Evolutionary conservation across 2,888 invertebrate genomes (phyloP), one percentile per base, ranked within the genome.

Genomic region (Cryptophagus acutangulus): DNA sequence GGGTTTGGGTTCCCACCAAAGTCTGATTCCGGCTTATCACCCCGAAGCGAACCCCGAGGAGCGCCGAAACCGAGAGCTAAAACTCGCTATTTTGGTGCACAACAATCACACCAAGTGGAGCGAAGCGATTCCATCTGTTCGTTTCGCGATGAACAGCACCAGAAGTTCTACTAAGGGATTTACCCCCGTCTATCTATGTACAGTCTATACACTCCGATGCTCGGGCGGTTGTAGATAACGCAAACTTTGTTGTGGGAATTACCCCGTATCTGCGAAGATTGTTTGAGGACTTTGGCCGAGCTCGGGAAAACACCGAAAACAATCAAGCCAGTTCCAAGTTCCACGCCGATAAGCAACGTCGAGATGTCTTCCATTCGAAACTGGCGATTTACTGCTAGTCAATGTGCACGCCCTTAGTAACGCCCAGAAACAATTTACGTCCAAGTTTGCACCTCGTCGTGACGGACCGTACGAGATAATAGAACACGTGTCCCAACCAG

Each of bases 81-180:
- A 63, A 20, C 36, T 63, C 1, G 47, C 49, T 0, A 57, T 63
- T 2, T 39, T 56, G 2, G 54, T 54, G 0, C 46, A 51, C 1
- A 48, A 54, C 3, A 20, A 60, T 4, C 63, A 65, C 2, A 24
- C 24, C 13, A 1, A n/a, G n/a, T 66, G 62, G 61, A 58, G 43
- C 2, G 51, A 54, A 1, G 41, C 55, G 2, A 36, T 68, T 1
- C 49, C 62, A 20, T 20, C 24, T 8, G 24, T 20, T 8, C 41
- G 65, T 0, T 68, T 67, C 36, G 62, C 65, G 0, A 62, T 66
- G 57, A 68, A 67, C 20, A 57, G 60, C 0, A 51, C 0, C 24
- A n/a, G 6, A 8, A 6, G n/a, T n/a, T 8, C 6, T 20, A 8
- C 24, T n/a, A 20, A 8, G 6, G 57, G 58, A 0, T 50, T 44